Conservation (phyloP, 2,888 invertebrate genomes). For the Pherbina coryleti region DNA sequence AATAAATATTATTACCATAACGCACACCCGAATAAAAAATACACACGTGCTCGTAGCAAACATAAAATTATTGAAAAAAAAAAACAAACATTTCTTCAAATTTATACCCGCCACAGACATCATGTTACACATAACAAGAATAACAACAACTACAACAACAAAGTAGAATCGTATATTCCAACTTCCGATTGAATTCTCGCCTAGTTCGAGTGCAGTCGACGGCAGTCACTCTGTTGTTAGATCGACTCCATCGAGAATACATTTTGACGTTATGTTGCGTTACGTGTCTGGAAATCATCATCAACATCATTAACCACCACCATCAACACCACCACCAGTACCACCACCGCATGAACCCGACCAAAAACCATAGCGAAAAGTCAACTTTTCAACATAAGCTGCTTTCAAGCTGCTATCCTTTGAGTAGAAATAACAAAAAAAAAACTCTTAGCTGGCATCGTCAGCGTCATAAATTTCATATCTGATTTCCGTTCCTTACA, state of each 20-base stretch:
- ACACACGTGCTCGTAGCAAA: background rate
- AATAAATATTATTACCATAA: background rate
- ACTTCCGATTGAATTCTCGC: slow-evolving; percentile 23
- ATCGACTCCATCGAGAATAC: background rate
- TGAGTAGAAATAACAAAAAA: background rate
- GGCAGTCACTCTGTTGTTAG: background rate
- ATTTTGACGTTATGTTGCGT: background rate
- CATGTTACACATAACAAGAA: background rate
- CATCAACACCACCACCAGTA: background rate
- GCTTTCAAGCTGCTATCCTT: background rate
- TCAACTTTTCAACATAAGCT: background rate
- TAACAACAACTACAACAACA: background rate
- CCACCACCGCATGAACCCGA: background rate
- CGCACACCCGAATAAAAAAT: background rate
- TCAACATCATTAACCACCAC: slow-evolving; percentile 6
- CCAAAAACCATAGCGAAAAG: background rate
- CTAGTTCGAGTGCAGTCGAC: background rate
- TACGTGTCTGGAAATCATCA: slow-evolving; percentile 29
- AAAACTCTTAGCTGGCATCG: background rate
- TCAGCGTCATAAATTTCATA: slow-evolving; percentile 27
- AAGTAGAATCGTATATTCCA: background rate
- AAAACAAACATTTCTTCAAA: background rate
- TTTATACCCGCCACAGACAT: background rate
- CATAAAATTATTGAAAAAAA: background rate
- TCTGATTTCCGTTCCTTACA: slow-evolving; percentile 25